Conservation (phyloP, 2,888 invertebrate species). For the Apotomis capreana region DNA sequence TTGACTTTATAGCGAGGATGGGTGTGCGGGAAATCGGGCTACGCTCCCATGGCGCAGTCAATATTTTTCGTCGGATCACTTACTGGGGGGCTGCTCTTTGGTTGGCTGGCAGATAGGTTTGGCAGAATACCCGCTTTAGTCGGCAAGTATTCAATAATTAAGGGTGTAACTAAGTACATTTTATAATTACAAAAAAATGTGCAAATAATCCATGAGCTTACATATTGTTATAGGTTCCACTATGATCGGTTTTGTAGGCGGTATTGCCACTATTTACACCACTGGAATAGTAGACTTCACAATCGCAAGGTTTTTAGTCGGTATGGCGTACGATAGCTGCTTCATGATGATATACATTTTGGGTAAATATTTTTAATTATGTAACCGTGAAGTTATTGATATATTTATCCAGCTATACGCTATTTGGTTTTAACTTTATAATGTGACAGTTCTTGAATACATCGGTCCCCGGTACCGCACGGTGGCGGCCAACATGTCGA, state of each 20-base stretch:
- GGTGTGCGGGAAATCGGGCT: constrained; percentile 60
- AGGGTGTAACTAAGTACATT: not conserved
- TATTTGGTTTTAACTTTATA: not conserved
- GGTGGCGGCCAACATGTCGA: constrained; percentile 78
- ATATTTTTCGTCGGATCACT: constrained; percentile 60
- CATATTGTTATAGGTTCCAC: constrained; percentile 81
- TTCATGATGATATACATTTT: constrained; percentile 94
- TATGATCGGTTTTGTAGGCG: constrained; percentile 84
- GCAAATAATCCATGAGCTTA: not conserved
- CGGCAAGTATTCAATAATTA: constrained; percentile 48
- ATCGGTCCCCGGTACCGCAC: constrained; percentile 78
- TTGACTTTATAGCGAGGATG: constrained; percentile 56
- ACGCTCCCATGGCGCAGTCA: constrained; percentile 58
- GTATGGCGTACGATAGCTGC: constrained; percentile 92
- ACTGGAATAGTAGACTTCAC: constrained; percentile 88
- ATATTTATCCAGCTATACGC: too few relatives aligned
- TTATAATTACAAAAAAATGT: too few relatives aligned
- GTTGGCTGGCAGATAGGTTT: constrained; percentile 60
- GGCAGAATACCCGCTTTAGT: constrained; percentile 64
- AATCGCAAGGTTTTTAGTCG: constrained; percentile 89
- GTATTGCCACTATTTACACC: constrained; percentile 87
- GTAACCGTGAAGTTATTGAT: not conserved
- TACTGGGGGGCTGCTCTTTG: constrained; percentile 58
- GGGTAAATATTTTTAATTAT: constrained; percentile 80
- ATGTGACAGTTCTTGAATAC: constrained; percentile 52